Evolutionary conservation across 2,888 invertebrate genomes (phyloP).

Genomic region (Cacoxenus indagator): DNA sequence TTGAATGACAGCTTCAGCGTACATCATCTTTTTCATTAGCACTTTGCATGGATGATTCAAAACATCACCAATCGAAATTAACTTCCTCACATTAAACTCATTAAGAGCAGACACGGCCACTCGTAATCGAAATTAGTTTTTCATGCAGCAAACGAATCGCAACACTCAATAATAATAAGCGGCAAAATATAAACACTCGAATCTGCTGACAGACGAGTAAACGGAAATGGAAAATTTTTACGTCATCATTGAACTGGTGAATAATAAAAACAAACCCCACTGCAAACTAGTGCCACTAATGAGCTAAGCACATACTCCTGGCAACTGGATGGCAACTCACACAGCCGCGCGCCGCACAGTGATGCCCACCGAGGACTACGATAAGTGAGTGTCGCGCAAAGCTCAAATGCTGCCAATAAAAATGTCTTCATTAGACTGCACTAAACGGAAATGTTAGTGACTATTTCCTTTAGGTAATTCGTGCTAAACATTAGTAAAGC

Average conservation of each 20-base stretch:
- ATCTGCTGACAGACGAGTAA: constrained; percentile 35
- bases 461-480: constrained; percentile 39
- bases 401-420: constrained; percentile 35
- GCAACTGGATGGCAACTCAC: no score
- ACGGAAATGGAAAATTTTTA: neutral
- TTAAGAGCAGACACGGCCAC: constrained; percentile 56
- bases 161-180: neutral
- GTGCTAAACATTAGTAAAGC: constrained; percentile 33
- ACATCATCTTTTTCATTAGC: no score
- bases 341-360: neutral
- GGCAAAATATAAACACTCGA: constrained; percentile 3
- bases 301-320: no score
- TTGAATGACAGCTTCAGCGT: no score
- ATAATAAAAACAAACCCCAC: constrained; percentile 26
- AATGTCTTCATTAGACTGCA: constrained; percentile 56
- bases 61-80: constrained; percentile 64
- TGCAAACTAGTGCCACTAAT: neutral
- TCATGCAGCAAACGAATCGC: no score
- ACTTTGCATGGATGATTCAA: no score
- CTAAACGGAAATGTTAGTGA: constrained; percentile 28
- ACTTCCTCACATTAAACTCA: constrained; percentile 61
- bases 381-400: no score
- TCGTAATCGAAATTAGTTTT: neutral
- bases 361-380: no score
- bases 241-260: neutral